A percentile compares a stretch with the other conserved stretches of the same genome.
phyloP scores from a whole-genome alignment of 1,140 invertebrate genomes.

The Sinonovacula constricta region DNA sequence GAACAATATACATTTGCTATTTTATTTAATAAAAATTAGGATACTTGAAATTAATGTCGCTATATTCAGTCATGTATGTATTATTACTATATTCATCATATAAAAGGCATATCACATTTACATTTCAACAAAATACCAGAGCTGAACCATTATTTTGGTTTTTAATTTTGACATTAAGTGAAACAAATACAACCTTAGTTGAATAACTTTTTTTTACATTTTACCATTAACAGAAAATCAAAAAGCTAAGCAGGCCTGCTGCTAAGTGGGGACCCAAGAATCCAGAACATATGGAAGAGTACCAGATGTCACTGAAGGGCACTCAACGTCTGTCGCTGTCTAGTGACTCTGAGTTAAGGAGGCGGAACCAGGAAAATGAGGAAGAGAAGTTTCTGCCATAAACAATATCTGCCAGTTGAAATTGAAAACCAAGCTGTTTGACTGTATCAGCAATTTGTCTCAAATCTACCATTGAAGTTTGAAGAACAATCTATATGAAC shows the following conservation, averaged over 20 bases:
- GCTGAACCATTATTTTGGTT: neutral
- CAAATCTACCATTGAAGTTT: no score
- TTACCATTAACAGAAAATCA: conserved; percentile 61
- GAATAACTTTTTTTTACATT: neutral
- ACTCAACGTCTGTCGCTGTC: no score
- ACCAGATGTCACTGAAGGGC: conserved; percentile 56
- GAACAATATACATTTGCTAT: no score
- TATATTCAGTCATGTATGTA: neutral
- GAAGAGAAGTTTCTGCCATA: no score
- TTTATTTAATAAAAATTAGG: no score
- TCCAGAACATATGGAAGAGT: conserved; percentile 61
- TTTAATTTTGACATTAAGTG: neutral
- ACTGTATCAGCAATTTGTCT: no score
- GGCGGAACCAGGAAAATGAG: no score
- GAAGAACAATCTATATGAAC: no score
- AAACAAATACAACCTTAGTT: neutral
- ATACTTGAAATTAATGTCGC: neutral
- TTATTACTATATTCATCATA: neutral
- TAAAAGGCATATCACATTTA: neutral
- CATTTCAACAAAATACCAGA: neutral
- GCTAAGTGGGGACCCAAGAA: conserved; percentile 68
- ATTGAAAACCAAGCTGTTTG: no score
- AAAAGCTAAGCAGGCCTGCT: conserved; percentile 59
- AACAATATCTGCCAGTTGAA: no score
- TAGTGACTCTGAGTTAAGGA: no score